These are phyloP conservation scores for Brachypteracias leptosomus DNA, from an alignment of 2,113 vertebrate genomes.

Conservation along the genomic window DNA sequence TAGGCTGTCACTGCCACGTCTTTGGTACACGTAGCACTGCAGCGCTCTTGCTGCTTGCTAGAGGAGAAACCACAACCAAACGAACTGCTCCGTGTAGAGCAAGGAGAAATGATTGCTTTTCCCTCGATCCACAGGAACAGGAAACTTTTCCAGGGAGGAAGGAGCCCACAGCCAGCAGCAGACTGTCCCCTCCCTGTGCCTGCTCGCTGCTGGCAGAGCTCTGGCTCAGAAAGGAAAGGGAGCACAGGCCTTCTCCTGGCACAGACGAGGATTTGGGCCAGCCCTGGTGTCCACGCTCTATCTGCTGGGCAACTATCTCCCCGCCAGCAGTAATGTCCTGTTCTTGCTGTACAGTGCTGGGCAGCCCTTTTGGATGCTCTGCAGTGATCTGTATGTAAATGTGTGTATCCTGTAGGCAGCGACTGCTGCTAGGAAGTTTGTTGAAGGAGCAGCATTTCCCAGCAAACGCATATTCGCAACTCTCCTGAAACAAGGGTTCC, in stretches of 20 bases:
- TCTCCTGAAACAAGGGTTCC: slow-evolving; percentile 44
- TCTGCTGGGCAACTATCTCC: neutral
- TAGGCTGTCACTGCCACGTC: neutral
- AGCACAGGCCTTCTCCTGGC: neutral
- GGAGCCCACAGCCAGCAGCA: neutral
- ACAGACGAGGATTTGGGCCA: neutral
- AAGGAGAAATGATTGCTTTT: neutral
- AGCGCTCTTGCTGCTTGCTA: neutral
- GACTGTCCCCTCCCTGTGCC: neutral
- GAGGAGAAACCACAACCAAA: neutral
- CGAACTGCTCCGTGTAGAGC: neutral
- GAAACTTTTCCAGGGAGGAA: neutral
- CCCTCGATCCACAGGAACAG: neutral
- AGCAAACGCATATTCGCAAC: neutral
- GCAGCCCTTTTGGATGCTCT: neutral
- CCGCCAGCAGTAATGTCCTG: neutral
- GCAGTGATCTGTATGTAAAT: neutral
- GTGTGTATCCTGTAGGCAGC: neutral
- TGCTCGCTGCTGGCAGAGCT: fast-evolving
- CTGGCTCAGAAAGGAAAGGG: neutral
- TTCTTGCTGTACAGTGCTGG: fast-evolving
- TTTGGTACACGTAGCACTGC: neutral
- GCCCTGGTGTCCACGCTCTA: neutral
- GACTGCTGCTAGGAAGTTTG: neutral
- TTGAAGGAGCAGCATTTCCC: slow-evolving; percentile 18